Evolutionary conservation across 2,113 vertebrate species (phyloP).

Genomic region (Reinhardtius hippoglossoides): DNA sequence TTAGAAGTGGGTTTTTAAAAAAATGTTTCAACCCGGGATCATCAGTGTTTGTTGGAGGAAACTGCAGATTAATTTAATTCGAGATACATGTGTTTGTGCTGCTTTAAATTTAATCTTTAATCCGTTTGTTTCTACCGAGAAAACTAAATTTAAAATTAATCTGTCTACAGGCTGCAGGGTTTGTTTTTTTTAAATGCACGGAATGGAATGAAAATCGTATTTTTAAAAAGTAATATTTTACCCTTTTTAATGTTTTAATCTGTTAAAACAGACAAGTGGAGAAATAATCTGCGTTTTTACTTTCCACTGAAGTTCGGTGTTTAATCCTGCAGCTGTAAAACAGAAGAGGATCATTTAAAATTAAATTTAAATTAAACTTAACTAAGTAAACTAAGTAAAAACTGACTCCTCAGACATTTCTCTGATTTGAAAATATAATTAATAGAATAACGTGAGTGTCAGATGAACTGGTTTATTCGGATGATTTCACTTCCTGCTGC

Average conservation of each 20-base stretch:
- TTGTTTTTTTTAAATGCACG: accelerated
- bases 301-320: background rate
- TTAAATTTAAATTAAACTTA: too few species aligned
- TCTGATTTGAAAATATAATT: background rate
- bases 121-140: too few species aligned
- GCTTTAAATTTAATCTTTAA: too few species aligned
- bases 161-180: too few species aligned
- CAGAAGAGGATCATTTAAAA: too few species aligned
- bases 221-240: background rate
- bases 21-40: too few species aligned
- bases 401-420: background rate
- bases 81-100: too few species aligned
- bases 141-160: too few species aligned
- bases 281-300: background rate
- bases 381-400: too few species aligned
- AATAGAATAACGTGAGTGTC: background rate
- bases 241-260: background rate
- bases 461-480: background rate
- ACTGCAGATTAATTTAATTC: too few species aligned
- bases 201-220: background rate
- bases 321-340: background rate
- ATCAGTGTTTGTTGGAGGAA: too few species aligned
- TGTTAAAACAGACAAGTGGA: background rate
- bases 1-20: too few species aligned
- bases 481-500: background rate